Conservation (phyloP, 2,888 invertebrate genomes). For the Drosophila diplacantha region DNA sequence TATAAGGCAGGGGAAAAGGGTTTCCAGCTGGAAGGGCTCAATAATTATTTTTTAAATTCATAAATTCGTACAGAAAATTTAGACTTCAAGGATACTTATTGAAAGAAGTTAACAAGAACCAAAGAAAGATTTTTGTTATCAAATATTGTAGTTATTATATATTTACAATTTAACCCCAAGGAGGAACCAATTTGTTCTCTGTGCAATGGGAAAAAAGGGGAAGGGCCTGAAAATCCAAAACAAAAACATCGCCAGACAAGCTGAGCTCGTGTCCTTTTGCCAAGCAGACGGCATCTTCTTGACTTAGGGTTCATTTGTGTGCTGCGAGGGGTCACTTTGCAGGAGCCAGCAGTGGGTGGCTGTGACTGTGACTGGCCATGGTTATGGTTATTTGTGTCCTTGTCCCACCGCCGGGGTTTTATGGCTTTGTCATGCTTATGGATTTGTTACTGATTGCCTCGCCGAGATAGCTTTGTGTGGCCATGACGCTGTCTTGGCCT, state of each 20-base stretch:
- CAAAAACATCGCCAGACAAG: constrained; percentile 33
- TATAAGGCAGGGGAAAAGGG: not conserved
- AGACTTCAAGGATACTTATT: not conserved
- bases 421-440: constrained; percentile 68
- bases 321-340: constrained; percentile 38
- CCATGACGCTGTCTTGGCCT: constrained; percentile 31
- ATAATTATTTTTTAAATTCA: not conserved
- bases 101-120: not conserved
- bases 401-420: constrained; percentile 35
- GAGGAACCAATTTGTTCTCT: not conserved
- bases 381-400: constrained; percentile 27
- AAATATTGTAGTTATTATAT: not conserved
- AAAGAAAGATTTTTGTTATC: not conserved
- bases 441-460: constrained; percentile 66
- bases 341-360: constrained; percentile 1
- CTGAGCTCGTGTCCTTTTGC: constrained; percentile 41
- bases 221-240: constrained; percentile 22
- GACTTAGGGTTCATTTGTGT: constrained; percentile 49
- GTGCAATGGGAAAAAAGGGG: constrained; percentile 3
- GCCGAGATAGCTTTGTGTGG: constrained; percentile 51
- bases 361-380: constrained; percentile 3
- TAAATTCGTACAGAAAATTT: not conserved
- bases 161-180: not conserved
- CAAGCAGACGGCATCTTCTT: constrained; percentile 54
- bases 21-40: not conserved